Evolutionary conservation across 1,140 invertebrate species (phyloP).

Genomic region (Conopomorpha cramerella): DNA sequence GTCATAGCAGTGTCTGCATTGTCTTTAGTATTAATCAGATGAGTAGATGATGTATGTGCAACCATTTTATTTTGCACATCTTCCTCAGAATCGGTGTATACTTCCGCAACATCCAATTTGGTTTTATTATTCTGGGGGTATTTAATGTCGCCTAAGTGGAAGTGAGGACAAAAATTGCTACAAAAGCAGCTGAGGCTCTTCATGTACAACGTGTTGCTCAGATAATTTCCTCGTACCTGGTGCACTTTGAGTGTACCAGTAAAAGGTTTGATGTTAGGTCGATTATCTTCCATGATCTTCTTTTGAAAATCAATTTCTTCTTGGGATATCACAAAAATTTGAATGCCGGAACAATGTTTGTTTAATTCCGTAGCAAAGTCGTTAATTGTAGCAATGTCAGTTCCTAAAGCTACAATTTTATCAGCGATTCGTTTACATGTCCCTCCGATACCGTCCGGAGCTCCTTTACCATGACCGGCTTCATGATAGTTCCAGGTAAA

Average conservation of each 20-base stretch:
- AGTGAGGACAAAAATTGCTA: constrained; percentile 10
- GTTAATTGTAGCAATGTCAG: constrained; percentile 1
- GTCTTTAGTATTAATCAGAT: constrained; percentile 7
- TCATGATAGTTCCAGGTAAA: constrained; percentile 49
- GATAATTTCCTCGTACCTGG: constrained; percentile 11
- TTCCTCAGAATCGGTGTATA: constrained; percentile 12
- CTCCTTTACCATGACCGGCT: no score
- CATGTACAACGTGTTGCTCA: constrained; percentile 9
- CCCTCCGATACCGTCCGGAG: constrained; percentile 48
- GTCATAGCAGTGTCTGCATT: no score
- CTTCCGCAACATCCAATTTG: constrained; percentile 11
- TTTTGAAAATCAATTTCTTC: not conserved
- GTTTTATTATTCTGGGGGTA: no score
- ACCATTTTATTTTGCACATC: constrained; percentile 10
- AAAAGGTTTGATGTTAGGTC: constrained; percentile 9
- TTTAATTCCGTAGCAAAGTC: constrained; percentile 2
- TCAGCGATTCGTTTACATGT: constrained; percentile 35
- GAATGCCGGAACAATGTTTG: constrained; percentile 1
- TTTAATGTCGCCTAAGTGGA: constrained; percentile 9
- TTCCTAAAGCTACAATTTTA: constrained; percentile 5
- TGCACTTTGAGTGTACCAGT: constrained; percentile 14
- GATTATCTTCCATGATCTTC: constrained; percentile 2
- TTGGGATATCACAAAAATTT: constrained; percentile 1
- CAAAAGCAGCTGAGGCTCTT: constrained; percentile 15
- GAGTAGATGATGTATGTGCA: constrained; percentile 11